Conservation (phyloP, 1,140 invertebrate species). For the Pogonomyrmex californicus region DNA sequence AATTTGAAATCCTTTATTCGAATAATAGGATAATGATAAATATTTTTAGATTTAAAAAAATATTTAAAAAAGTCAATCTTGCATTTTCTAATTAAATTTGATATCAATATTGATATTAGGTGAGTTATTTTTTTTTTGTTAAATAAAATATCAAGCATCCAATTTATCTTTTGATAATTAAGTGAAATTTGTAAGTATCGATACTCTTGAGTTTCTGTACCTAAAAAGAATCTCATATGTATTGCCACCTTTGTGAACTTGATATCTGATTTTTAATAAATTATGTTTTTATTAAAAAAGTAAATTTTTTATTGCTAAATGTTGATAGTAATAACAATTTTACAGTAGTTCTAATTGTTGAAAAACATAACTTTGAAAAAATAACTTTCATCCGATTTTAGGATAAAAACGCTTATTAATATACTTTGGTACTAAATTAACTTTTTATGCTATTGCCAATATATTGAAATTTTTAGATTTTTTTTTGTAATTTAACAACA, state of each 20-base stretch:
- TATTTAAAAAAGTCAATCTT: background rate
- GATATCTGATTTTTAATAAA: no score
- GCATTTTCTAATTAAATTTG: background rate
- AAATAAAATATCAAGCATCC: background rate
- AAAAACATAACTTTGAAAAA: no score
- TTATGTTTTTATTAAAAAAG: no score
- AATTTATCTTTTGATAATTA: background rate
- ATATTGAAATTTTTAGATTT: no score
- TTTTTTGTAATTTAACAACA: no score
- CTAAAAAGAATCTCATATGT: constrained; percentile 46
- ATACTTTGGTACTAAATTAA: no score
- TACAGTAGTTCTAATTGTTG: no score
- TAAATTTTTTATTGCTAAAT: no score
- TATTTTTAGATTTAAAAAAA: background rate
- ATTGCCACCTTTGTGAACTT: background rate
- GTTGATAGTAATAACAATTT: no score
- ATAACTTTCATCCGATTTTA: no score
- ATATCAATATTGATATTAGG: background rate
- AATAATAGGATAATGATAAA: background rate
- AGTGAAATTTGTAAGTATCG: background rate
- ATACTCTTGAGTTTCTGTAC: background rate
- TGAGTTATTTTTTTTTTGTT: background rate
- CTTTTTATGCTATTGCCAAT: no score
- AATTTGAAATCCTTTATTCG: background rate
- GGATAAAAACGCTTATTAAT: no score